A percentile compares a stretch with the other conserved stretches of the same genome.
Conservation (phyloP, 2,113 vertebrate species). For the Muscicapa adusta region DNA sequence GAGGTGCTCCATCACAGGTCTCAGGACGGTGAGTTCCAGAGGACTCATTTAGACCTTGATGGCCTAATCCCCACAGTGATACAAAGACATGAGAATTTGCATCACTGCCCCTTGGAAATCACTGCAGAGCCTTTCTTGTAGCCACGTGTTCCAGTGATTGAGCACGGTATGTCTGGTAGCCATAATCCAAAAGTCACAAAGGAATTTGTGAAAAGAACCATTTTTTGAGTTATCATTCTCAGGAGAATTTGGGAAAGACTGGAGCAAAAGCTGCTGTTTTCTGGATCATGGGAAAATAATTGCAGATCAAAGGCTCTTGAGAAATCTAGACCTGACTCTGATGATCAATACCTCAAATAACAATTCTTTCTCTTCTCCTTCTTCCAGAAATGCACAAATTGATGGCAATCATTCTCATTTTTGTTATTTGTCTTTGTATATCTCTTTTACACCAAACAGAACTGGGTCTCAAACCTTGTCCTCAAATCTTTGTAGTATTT, state of each 20-base stretch:
- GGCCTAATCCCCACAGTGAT: not conserved
- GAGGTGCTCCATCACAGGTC: constrained; percentile 82
- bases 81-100: not conserved
- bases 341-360: constrained; percentile 65
- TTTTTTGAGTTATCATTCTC: constrained; percentile 73
- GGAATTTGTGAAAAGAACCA: constrained; percentile 63
- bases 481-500: not conserved
- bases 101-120: not conserved
- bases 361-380: not conserved
- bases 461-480: not conserved
- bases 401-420: not conserved
- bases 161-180: constrained; percentile 73
- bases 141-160: constrained; percentile 69
- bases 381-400: not conserved
- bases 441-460: not conserved
- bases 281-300: constrained; percentile 67
- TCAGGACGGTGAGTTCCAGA: constrained; percentile 81
- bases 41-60: not conserved
- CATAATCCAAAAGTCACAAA: constrained; percentile 66
- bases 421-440: not conserved
- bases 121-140: constrained; percentile 45
- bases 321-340: constrained; percentile 65
- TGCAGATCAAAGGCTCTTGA: constrained; percentile 69
- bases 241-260: constrained; percentile 63
- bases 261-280: constrained; percentile 56